Evolutionary conservation across 2,888 invertebrate genomes (phyloP), one percentile per base, ranked within the genome.

Genomic region (Himalopsyche kuldschensis): DNA sequence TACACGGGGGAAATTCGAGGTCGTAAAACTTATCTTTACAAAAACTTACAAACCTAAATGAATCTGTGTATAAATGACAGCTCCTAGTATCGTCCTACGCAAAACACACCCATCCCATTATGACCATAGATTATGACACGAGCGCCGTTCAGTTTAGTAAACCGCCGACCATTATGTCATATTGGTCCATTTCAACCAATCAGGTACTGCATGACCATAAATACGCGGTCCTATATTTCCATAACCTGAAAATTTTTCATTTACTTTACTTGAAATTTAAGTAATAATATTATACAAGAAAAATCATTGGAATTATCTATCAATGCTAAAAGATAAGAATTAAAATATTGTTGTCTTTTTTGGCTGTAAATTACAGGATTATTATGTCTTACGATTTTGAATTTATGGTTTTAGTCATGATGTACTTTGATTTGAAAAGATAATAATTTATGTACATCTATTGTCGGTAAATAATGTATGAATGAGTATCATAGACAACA

Each of bases 81-180:
- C 75, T 75, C 75, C 81, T 81, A 77, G 48, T 80, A 75, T 75
- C 63, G 41, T 82, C 82, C 82, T 80, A 82, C 82, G 82, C 82
- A 81, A 76, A 55, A 76, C 81, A 81, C 81, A 76, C 81, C 81
- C 81, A 81, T 76, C 55, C 81, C 32, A 76, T 48, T 76, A 55
- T n/a, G n/a, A n/a, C n/a, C n/a, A n/a, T n/a, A n/a, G n/a, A n/a
- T n/a, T n/a, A n/a, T 69, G 69, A 69, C 69, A 69, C 81, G 75
- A 81, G 81, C 48, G 77, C 81, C 35, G 47, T 41, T 41, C 41
- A 41, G 55, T 77, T 35, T 81, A 32, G 24, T 55, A 32, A 24
- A 48, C 63, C 63, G 48, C 76, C 76, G 77, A 32, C 80, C 81
- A 81, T 81, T 81, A 81, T 81, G 81, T 81, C 81, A 81, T 76